A percentile compares a stretch with the other conserved stretches of the same genome.
Conservation (phyloP, 2,113 vertebrate genomes). For the Oreocharis arfaki region DNA sequence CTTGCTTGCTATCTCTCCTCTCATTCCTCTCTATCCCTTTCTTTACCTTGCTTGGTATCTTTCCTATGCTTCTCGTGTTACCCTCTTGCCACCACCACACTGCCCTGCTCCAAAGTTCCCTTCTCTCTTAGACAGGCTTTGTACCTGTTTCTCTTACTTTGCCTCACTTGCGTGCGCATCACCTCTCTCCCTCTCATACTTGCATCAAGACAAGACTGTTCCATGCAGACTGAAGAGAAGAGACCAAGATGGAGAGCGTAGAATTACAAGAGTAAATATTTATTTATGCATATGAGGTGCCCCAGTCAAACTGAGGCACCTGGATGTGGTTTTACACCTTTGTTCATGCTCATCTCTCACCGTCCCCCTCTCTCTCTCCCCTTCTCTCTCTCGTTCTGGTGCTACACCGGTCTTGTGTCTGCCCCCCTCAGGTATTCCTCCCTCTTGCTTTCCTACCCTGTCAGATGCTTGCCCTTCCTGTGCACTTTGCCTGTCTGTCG, state of each 20-base stretch:
- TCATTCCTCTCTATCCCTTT: background rate
- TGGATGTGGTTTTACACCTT: background rate
- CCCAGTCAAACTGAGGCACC: background rate
- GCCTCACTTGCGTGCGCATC: background rate
- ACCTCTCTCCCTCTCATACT: background rate
- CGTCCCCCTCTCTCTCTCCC: background rate
- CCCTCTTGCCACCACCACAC: background rate
- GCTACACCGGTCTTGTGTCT: background rate
- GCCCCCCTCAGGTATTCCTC: fast-evolving
- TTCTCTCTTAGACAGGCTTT: background rate
- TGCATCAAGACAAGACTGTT: background rate
- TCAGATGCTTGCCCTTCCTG: background rate
- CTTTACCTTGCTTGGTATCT: background rate
- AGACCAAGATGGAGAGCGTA: background rate
- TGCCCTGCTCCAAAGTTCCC: fast-evolving
- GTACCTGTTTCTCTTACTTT: background rate
- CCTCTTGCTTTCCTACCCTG: background rate
- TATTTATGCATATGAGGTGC: background rate
- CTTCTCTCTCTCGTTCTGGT: background rate
- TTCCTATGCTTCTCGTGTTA: background rate
- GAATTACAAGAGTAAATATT: background rate
- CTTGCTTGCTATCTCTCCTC: background rate
- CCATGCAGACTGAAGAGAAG: background rate
- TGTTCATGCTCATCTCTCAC: background rate
- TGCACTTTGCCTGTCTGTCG: background rate